Conservation (phyloP, 2,888 invertebrate genomes). For the Ormyrus nitidulus region DNA sequence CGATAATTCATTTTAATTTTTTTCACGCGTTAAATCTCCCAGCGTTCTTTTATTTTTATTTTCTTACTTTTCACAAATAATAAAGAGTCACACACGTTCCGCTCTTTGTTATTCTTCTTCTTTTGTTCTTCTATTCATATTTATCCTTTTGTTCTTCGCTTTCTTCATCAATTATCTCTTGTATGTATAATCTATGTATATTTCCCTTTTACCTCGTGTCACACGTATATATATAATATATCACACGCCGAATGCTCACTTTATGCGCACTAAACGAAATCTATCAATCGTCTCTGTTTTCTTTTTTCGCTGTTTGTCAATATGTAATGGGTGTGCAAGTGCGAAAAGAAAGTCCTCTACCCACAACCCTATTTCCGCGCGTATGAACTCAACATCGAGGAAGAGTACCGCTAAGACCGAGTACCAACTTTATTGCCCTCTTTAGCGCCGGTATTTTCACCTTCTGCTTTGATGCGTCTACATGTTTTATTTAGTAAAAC, state of each 20-base stretch:
- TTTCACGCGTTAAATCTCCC: slow-evolving; percentile 56
- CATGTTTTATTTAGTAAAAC: slow-evolving; percentile 23
- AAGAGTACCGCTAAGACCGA: slow-evolving; percentile 21
- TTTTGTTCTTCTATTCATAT: slow-evolving; percentile 42
- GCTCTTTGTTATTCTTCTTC: slow-evolving; percentile 47
- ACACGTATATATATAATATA: slow-evolving; percentile 51
- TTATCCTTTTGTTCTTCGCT: slow-evolving; percentile 53
- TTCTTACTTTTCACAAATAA: slow-evolving; percentile 43
- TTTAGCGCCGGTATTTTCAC: slow-evolving; percentile 25
- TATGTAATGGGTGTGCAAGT: slow-evolving; percentile 32
- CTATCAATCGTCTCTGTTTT: slow-evolving; percentile 44
- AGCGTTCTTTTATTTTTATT: slow-evolving; percentile 48
- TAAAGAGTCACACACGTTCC: slow-evolving; percentile 53
- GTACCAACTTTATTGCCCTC: slow-evolving; percentile 34
- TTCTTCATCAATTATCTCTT: slow-evolving; percentile 52
- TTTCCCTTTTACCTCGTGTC: slow-evolving; percentile 53
- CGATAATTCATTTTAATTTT: slow-evolving; percentile 61
- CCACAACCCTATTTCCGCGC: slow-evolving; percentile 23
- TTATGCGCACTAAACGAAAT: slow-evolving; percentile 52
- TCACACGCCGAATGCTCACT: slow-evolving; percentile 54
- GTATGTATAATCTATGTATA: slow-evolving; percentile 57
- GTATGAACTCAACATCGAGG: slow-evolving; percentile 31
- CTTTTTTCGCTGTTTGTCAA: slow-evolving; percentile 12
- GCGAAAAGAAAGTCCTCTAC: slow-evolving; percentile 29
- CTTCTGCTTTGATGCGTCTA: slow-evolving; percentile 26